A percentile compares a stretch with the other conserved stretches of the same genome.
Evolutionary conservation across 2,888 invertebrate genomes (phyloP).

Genomic region (Oxyteleia sp.): DNA sequence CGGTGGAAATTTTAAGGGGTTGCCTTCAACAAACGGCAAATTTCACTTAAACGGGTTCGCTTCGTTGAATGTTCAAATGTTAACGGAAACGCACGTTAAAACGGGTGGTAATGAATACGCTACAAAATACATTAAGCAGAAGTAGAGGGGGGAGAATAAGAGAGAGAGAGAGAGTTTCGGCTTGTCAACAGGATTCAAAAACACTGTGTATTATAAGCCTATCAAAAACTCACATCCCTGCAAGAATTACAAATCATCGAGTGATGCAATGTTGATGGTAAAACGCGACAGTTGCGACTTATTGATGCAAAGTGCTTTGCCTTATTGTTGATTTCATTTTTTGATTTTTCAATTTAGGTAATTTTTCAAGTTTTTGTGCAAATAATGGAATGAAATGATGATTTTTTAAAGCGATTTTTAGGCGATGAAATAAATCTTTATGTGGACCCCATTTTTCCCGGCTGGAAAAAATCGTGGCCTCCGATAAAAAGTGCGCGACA

Average conservation of each 20-base stretch:
- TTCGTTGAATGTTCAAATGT: constrained; percentile 81
- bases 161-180: constrained; percentile 49
- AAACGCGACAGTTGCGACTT: constrained; percentile 7
- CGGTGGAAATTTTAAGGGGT: constrained; percentile 75
- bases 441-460: constrained; percentile 61
- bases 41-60: constrained; percentile 84
- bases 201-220: constrained; percentile 34
- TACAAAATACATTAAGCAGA: constrained; percentile 69
- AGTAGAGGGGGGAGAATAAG: no score
- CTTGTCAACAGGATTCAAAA: constrained; percentile 52
- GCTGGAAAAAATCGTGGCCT: constrained; percentile 67
- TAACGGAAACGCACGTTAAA: constrained; percentile 75
- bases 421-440: constrained; percentile 32
- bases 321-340: no score
- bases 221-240: constrained; percentile 37
- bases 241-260: constrained; percentile 18
- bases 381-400: neutral
- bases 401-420: constrained; percentile 2
- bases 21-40: constrained; percentile 84
- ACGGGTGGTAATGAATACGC: constrained; percentile 73
- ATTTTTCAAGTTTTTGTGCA: neutral
- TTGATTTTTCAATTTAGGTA: neutral
- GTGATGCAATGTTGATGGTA: neutral
- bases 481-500: constrained; percentile 70
- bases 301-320: neutral